Base-by-base conservation (phyloP, 2,113 vertebrate genomes). In the Sphyrna mokarran region DNA sequence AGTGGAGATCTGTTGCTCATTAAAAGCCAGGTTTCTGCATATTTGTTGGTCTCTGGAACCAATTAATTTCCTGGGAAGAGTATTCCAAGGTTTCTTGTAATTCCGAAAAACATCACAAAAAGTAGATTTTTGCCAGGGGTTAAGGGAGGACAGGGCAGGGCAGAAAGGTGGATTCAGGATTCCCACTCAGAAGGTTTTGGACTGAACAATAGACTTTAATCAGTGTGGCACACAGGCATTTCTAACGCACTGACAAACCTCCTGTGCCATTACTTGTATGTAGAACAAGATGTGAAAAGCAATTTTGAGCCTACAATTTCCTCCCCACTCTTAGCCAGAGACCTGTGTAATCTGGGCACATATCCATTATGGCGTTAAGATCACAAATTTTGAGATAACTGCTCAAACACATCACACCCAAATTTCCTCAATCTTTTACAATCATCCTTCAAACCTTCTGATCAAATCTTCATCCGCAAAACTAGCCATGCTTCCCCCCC, bases 21-120 rank as follows among this genome's bases (percentile, higher is more conserved):
- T 76, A 72, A 76, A 95, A 95, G 37, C 26, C 72, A 20, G 43
- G 23, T 14, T 95, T 48, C 94, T 95, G 94, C 94, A 69, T 94
- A 94, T 11, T 94, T 94, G 66, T 43, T 94, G 66, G 18, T 70
- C 7, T 70, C 91, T 95, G 94, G 69, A 54, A 40, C 48, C 69
- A 95, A 95, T 95, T 72, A 48, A 72, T 72, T 43, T 33, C 23
- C 72, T 76, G 69, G 68, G 70, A 48, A 29, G 69, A 43, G 5
- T 95, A 22, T 72, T 94, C 43, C 94, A 95, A 72, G 68, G 94
- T 33, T 72, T 95, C 72, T 48, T 43, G 72, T 33, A 18, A 68
- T 43, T 9, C 63, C 70, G 93, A 48, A 70, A 69, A 70, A 70
- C 22, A 94, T 29, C 70, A 94, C 14, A 22, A 90, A 14, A 54